Evolutionary conservation across 2,888 invertebrate species (phyloP).

Genomic region (Spilosoma lubricipeda): DNA sequence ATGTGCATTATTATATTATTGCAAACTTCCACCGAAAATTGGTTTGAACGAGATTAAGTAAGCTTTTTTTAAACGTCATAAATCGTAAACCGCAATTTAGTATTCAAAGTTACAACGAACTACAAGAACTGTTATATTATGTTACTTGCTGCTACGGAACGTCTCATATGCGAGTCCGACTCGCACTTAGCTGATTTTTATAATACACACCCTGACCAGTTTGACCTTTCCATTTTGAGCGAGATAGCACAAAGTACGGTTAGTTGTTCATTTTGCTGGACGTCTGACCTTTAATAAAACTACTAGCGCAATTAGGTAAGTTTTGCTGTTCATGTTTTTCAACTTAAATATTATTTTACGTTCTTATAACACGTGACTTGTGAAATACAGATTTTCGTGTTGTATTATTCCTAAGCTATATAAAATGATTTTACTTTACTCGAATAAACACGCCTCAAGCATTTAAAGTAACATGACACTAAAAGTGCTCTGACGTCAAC

Average conservation of each 20-base stretch:
- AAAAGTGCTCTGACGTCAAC: conserved; percentile 43
- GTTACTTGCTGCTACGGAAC: too few species aligned
- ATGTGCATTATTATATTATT: too few species aligned
- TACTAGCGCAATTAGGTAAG: not conserved
- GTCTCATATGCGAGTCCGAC: too few species aligned
- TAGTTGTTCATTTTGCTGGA: not conserved
- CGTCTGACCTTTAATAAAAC: not conserved
- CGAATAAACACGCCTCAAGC: conserved; percentile 22
- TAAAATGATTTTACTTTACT: not conserved
- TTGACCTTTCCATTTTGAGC: not conserved
- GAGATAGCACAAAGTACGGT: not conserved
- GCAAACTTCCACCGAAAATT: too few species aligned
- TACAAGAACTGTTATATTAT: too few species aligned
- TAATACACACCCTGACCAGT: not conserved
- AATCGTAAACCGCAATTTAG: too few species aligned
- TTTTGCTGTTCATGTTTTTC: not conserved
- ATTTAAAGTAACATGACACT: conserved; percentile 40
- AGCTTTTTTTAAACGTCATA: too few species aligned
- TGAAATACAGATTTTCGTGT: not conserved
- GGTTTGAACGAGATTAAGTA: too few species aligned
- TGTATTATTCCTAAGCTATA: not conserved
- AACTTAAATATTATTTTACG: not conserved
- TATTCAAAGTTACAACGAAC: too few species aligned
- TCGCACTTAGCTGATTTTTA: too few species aligned
- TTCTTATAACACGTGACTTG: too few species aligned